A percentile compares a stretch with the other conserved stretches of the same genome.
These are phyloP conservation scores for Gymnopithys bicolor DNA, from an alignment of 2,797 vertebrate genomes.

Conservation along the genomic window DNA sequence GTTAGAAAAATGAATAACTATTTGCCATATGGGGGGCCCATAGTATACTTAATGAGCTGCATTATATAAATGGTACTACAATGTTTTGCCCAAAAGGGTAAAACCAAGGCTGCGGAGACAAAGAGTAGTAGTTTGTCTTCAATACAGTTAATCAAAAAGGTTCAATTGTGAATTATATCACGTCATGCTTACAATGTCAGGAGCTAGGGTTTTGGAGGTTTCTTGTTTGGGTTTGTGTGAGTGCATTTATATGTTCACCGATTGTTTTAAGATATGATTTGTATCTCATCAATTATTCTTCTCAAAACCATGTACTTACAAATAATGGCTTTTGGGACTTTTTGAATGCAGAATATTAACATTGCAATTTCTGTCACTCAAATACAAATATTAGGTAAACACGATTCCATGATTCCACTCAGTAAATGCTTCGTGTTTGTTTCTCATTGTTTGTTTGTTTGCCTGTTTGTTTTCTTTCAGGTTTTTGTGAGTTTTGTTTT, in stretches of 20 bases:
- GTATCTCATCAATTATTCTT: neutral
- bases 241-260: accelerated
- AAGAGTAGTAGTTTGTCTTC: neutral
- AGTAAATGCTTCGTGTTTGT: neutral
- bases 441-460: neutral
- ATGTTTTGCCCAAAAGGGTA: neutral
- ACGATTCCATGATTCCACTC: neutral
- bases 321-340: neutral
- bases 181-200: neutral
- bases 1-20: neutral
- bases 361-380: neutral
- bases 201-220: neutral
- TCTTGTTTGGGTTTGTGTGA: neutral
- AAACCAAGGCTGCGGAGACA: neutral
- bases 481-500: accelerated
- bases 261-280: neutral
- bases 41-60: neutral
- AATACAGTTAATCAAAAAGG: neutral
- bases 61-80: neutral
- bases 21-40: neutral
- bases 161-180: neutral
- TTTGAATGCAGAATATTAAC: neutral
- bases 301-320: neutral
- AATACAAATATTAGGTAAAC: neutral
- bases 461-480: too few relatives aligned